phyloP scores from a whole-genome alignment of 2,888 invertebrate species.

The Cheiracanthium punctorium region DNA sequence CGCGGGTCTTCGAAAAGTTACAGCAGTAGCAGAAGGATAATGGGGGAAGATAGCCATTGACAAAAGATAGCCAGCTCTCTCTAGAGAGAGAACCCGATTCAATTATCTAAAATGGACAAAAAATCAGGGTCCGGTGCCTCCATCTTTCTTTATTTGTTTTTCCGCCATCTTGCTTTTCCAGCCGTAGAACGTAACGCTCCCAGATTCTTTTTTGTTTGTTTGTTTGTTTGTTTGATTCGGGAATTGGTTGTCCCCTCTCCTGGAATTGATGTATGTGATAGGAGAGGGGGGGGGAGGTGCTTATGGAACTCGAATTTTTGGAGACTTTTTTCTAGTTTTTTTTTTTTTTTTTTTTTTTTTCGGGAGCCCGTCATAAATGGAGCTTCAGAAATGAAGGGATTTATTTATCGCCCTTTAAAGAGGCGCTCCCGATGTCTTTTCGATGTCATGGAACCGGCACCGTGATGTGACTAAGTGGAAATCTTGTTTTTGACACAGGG shows the following conservation, averaged over 20 bases:
- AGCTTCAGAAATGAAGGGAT: slow-evolving; percentile 50
- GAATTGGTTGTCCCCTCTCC: slow-evolving; percentile 25
- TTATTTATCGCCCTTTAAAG: slow-evolving; percentile 44
- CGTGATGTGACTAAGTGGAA: not conserved
- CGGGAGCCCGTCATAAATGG: slow-evolving; percentile 41
- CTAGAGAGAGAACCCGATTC: slow-evolving; percentile 50
- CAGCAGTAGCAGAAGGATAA: slow-evolving; percentile 47
- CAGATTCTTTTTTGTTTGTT: not conserved
- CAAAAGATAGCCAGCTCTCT: slow-evolving; percentile 62
- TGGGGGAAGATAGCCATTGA: slow-evolving; percentile 65
- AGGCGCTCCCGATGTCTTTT: not conserved
- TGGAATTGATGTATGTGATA: slow-evolving; percentile 68
- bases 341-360: no score
- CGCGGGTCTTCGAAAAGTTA: slow-evolving; percentile 29
- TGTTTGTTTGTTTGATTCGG: not conserved
- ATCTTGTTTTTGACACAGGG: no score
- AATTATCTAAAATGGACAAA: slow-evolving; percentile 69
- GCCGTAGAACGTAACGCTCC: slow-evolving; percentile 17
- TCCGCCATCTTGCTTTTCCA: slow-evolving; percentile 16
- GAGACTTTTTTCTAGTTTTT: no score
- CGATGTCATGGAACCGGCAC: not conserved
- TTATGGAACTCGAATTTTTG: slow-evolving; percentile 57
- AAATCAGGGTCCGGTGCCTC: slow-evolving; percentile 61
- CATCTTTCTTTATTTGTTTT: no score
- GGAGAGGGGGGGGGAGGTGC: no score